Conservation (phyloP, 2,888 invertebrate genomes). For the Osedax fenrisi region DNA sequence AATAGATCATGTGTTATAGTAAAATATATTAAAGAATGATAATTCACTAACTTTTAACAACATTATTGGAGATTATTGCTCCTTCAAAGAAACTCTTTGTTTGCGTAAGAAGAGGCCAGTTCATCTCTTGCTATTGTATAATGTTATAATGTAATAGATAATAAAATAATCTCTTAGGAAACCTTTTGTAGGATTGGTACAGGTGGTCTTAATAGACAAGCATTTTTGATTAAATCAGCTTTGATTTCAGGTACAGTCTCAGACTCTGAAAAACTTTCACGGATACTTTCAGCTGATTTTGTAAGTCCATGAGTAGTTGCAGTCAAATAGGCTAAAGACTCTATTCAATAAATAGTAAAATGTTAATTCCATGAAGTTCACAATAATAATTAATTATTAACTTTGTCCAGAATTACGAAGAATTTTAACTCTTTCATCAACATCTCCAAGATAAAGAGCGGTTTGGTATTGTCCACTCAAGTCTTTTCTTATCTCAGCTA, state of each 20-base stretch:
- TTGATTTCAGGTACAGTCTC: conserved; percentile 61
- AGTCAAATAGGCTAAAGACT: conserved; percentile 74
- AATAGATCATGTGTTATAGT: no score
- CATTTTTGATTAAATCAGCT: conserved; percentile 54
- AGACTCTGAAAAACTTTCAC: conserved; percentile 55
- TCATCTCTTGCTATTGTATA: conserved; percentile 83
- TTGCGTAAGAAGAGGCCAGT: conserved; percentile 90
- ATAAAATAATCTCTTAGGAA: no score
- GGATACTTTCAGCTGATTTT: conserved; percentile 65
- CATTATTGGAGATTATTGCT: conserved; percentile 39
- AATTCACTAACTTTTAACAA: no score
- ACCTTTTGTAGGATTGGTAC: conserved; percentile 61
- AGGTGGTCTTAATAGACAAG: conserved; percentile 70
- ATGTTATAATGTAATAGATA: no score
- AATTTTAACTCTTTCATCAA: conserved; percentile 68
- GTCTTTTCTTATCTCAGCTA: conserved; percentile 89
- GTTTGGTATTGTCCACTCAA: conserved; percentile 91
- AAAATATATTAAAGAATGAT: no score
- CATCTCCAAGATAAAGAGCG: conserved; percentile 78
- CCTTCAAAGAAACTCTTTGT: conserved; percentile 59
- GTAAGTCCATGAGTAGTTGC: conserved; percentile 78
- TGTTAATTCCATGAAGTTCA: no score
- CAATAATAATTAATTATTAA: no score
- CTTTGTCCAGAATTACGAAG: conserved; percentile 49
- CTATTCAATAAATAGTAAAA: conserved; percentile 49